Evolutionary conservation across 2,797 vertebrate genomes (phyloP).

Genomic region (Naso thynnoides): DNA sequence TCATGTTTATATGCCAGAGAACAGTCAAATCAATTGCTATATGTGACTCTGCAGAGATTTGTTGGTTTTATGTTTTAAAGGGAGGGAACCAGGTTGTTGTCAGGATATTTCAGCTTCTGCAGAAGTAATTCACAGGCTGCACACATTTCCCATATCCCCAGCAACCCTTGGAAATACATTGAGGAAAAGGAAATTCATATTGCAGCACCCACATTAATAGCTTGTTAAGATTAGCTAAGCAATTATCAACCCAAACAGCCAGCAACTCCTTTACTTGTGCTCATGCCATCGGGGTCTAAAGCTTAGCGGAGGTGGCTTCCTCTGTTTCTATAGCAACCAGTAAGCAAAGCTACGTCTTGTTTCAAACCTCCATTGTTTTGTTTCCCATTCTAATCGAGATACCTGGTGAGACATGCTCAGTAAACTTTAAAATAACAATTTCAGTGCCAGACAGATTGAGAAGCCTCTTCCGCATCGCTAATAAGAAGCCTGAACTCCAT

Average conservation of each 20-base stretch:
- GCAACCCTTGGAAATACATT: slow-evolving; percentile 49
- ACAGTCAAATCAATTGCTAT: slow-evolving; percentile 58
- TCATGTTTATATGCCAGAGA: slow-evolving; percentile 43
- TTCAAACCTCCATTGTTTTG: slow-evolving; percentile 77
- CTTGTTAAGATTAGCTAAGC: slow-evolving; percentile 77
- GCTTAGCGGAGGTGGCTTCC: slow-evolving; percentile 68
- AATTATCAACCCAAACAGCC: slow-evolving; percentile 77
- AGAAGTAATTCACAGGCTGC: slow-evolving; percentile 68
- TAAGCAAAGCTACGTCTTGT: slow-evolving; percentile 83
- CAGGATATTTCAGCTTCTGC: slow-evolving; percentile 71
- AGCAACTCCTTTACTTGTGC: slow-evolving; percentile 47
- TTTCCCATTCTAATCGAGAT: slow-evolving; percentile 69
- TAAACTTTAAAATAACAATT: slow-evolving; percentile 55
- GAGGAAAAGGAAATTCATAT: slow-evolving; percentile 63
- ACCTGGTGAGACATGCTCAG: slow-evolving; percentile 59
- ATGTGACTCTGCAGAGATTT: slow-evolving; percentile 64
- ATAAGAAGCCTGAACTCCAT: slow-evolving; percentile 8
- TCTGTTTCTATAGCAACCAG: slow-evolving; percentile 78
- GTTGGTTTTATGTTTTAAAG: slow-evolving; percentile 68
- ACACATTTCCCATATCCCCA: slow-evolving; percentile 24
- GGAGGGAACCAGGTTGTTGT: slow-evolving; percentile 69
- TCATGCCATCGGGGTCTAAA: slow-evolving; percentile 61
- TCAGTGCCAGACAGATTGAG: slow-evolving; percentile 28
- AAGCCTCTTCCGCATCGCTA: slow-evolving; percentile 8
- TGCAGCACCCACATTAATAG: slow-evolving; percentile 66